A percentile compares a stretch with the other conserved stretches of the same genome.
Evolutionary conservation across 2,888 invertebrate genomes (phyloP).

Genomic region (Chirona hameri): DNA sequence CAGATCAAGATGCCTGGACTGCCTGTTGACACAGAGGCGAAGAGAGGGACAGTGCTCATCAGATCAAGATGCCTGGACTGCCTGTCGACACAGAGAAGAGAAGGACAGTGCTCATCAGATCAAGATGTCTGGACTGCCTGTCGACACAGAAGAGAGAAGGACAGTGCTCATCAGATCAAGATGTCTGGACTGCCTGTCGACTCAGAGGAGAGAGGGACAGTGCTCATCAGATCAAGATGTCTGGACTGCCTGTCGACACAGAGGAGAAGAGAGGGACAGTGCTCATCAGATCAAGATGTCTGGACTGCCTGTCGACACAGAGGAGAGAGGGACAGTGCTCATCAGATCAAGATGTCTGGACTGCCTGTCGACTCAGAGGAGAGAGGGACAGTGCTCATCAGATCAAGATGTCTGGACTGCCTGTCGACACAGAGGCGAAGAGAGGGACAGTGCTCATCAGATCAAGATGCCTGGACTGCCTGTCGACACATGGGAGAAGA

Average conservation of each 20-base stretch:
- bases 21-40: conserved; percentile 50
- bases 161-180: too few species aligned
- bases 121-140: conserved; percentile 68
- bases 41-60: too few species aligned
- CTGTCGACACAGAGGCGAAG: conserved; percentile 48
- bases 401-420: conserved; percentile 68
- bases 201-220: conserved; percentile 35
- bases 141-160: conserved; percentile 35
- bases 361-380: conserved; percentile 53
- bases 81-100: conserved; percentile 49
- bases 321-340: too few species aligned
- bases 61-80: conserved; percentile 69
- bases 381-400: too few species aligned
- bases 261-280: conserved; percentile 38
- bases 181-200: conserved; percentile 64
- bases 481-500: conserved; percentile 44
- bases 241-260: conserved; percentile 58
- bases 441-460: too few species aligned
- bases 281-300: conserved; percentile 74
- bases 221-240: conserved; percentile 73
- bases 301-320: conserved; percentile 56
- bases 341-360: conserved; percentile 71
- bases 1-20: conserved; percentile 71
- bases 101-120: too few species aligned
- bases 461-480: conserved; percentile 70